A percentile compares a stretch with the other conserved stretches of the same genome.
Evolutionary conservation across 92 coral and sea anemone genomes (phyloP).

Genomic region (Phenganax marumi): DNA sequence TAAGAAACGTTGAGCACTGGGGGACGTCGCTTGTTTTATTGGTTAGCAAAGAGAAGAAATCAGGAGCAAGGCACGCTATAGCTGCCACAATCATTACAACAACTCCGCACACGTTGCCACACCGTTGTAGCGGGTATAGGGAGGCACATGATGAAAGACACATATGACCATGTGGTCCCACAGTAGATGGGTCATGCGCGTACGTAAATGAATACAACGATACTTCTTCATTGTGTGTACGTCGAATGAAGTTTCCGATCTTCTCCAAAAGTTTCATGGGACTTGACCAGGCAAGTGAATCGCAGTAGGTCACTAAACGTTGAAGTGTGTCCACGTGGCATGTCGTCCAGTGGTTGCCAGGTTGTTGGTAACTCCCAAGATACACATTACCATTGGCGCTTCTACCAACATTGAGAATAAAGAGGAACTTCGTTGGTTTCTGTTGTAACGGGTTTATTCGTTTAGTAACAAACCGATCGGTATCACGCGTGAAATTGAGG

Average conservation of each 20-base stretch:
- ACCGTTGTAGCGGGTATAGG: slow-evolving; percentile 34
- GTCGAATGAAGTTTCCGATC: slow-evolving; percentile 12
- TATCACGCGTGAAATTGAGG: slow-evolving; percentile 10
- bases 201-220: slow-evolving; percentile 14
- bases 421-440: slow-evolving; percentile 14
- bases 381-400: slow-evolving; percentile 24
- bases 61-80: slow-evolving; percentile 30
- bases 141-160: slow-evolving; percentile 4
- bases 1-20: slow-evolving; percentile 10
- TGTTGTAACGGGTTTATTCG: background rate
- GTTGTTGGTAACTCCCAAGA: slow-evolving; percentile 31
- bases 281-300: slow-evolving; percentile 39
- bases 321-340: slow-evolving; percentile 16
- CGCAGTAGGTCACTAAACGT: slow-evolving; percentile 14
- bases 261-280: slow-evolving; percentile 12
- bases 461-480: background rate
- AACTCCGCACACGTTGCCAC: slow-evolving; percentile 41
- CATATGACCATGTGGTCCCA: background rate
- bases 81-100: slow-evolving; percentile 36
- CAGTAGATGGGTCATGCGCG: background rate
- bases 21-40: background rate
- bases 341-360: slow-evolving; percentile 28
- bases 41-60: slow-evolving; percentile 8
- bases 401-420: slow-evolving; percentile 20
- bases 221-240: slow-evolving; percentile 8